Evolutionary conservation across 2,113 vertebrate species (phyloP), one percentile per base, ranked within the genome.

Genomic region (Rhizomys pruinosus): DNA sequence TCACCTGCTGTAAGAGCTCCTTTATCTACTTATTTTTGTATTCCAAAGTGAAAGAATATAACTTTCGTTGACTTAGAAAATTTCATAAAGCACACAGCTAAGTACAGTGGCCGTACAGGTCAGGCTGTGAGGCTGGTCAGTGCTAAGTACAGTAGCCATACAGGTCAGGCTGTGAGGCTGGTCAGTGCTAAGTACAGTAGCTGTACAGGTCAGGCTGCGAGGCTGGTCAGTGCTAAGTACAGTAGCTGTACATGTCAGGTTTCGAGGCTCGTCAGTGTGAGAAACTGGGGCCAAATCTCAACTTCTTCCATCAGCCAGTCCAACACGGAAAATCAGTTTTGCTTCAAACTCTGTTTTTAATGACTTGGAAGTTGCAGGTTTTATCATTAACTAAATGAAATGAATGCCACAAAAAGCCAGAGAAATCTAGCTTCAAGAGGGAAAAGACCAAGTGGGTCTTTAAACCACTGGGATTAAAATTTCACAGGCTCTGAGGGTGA

Each of bases 401-500:
- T 63, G 34, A 29, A 12, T 32, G 22, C 69, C 86, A 47, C 1
- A n/a, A 68, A 74, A 74, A 64, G 25, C 39, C 71, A 34, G 39
- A 90, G 44, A 93, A 94, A 82, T 66, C 47, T 2, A 84, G 66
- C 20, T 93, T 90, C 82, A 84, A 42, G 74, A 93, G 80, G 61
- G 72, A 95, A 94, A 94, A 87, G 92, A 95, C 72, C 7, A 34
- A 72, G 6, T 63, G 44, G 64, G 13, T 92, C 64, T 96, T 94
- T 80, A 93, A 92, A 92, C 74, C 66, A 80, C 59, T 87, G 76
- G 90, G 66, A 97, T 73, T 97, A 91, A 96, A 94, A 96, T 96
- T 94, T 94, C 47, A 96, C 68, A 86, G 72, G n/a, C 81, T 94
- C 79, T 73, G 82, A 81, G 55, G 63, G 87, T 82, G 92, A 94